Evolutionary conservation across 2,113 vertebrate genomes (phyloP), one percentile per base, ranked within the genome.

Genomic region (Notarius lentiginosus): DNA sequence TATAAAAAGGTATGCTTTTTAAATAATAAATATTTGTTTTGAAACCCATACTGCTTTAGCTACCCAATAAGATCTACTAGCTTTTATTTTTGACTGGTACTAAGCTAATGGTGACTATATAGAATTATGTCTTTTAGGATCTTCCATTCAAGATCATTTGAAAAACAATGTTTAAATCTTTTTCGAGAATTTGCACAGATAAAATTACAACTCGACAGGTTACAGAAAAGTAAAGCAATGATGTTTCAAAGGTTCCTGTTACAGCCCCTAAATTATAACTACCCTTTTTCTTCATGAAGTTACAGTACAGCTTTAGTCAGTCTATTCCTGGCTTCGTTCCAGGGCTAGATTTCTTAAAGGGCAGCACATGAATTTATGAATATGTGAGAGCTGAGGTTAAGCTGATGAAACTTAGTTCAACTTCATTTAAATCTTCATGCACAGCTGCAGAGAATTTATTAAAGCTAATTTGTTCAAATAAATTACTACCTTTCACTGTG

Each of bases 321-420:
- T 79, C 24, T 77, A 27, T 85, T 53, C 7, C 75, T 86, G 84
- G 75, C 75, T 86, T 17, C 79, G 61, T 41, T 66, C 84, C 84
- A 79, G 65, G 18, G 7, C 51, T 41, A 61, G 61, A 86, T 66
- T 55, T 77, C 60, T 68, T 79, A 66, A 79, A 79, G 27, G 73
- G 58, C 53, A 68, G 27, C 61, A 79, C 75, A 86, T 79, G 61
- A 85, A 79, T 85, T 85, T 68, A 68, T 79, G 61, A 56, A 86
- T 86, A 56, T 79, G 27, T 34, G 20, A 86, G n/a, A 68, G 61
- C 17, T 10, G 20, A 56, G 75, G 84, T 79, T 86, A 86, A 86
- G 75, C 84, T 79, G 60, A 68, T 79, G 61, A 79, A 85, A 85
- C 41, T 8, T 34, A 66, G 47, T 66, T 79, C 20, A 79, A 24